Conservation (phyloP, 1,140 invertebrate species). For the Camponotus vicinus region DNA sequence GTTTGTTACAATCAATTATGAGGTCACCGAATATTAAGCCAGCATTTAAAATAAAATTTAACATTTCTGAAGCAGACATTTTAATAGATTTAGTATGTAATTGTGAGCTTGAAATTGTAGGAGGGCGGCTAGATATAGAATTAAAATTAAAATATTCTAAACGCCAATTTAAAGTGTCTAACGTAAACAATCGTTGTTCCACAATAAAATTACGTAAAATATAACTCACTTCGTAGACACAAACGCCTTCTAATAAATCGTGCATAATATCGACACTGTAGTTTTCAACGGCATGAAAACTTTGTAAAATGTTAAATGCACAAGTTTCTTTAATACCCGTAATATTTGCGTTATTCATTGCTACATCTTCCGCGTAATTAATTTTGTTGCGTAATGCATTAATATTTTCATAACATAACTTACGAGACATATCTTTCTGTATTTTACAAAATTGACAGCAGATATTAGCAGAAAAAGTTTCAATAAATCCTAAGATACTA, state of each 20-base stretch:
- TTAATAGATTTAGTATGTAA: slow-evolving; percentile 20
- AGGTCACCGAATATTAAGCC: slow-evolving; percentile 30
- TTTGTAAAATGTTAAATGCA: background rate
- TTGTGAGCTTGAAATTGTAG: too few relatives aligned
- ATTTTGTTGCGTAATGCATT: slow-evolving; percentile 8
- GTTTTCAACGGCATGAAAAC: slow-evolving; percentile 21
- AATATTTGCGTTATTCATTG: background rate
- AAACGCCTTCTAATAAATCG: too few relatives aligned
- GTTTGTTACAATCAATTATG: background rate
- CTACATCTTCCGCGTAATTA: slow-evolving; percentile 17
- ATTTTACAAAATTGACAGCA: slow-evolving; percentile 27
- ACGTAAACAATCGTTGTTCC: background rate
- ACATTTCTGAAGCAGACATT: slow-evolving; percentile 22
- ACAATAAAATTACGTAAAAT: slow-evolving; percentile 1
- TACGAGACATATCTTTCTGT: background rate
- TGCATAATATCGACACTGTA: slow-evolving; percentile 2
- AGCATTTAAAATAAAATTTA: slow-evolving; percentile 20
- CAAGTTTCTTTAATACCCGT: background rate
- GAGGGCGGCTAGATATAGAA: background rate
- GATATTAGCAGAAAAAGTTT: background rate
- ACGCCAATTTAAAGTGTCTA: background rate
- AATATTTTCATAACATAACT: background rate
- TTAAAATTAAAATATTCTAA: slow-evolving; percentile 7
- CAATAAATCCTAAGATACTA: background rate
- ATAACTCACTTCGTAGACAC: background rate